Percentiles rank a stretch among this genome's conserved stretches.
These are phyloP conservation scores for Rhingia rostrata DNA, from an alignment of 2,888 invertebrate genomes.

Conservation along the genomic window DNA sequence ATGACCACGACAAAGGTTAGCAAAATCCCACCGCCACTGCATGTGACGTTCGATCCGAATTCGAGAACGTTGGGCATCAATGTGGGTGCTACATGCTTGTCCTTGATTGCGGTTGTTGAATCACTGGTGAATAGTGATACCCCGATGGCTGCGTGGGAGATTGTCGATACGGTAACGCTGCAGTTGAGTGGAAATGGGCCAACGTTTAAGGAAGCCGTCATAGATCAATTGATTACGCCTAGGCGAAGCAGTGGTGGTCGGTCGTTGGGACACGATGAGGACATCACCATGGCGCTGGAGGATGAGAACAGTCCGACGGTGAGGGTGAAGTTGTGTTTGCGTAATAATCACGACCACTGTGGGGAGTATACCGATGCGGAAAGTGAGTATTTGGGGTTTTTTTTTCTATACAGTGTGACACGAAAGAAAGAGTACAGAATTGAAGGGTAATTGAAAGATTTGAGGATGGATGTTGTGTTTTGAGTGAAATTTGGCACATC, in stretches of 20 bases:
- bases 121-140: slow-evolving; percentile 86
- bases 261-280: slow-evolving; percentile 84
- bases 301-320: slow-evolving; percentile 86
- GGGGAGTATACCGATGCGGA: slow-evolving; percentile 93
- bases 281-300: slow-evolving; percentile 86
- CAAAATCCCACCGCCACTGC: slow-evolving; percentile 90
- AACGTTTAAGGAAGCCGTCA: slow-evolving; percentile 88
- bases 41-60: slow-evolving; percentile 92
- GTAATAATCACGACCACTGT: slow-evolving; percentile 91
- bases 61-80: slow-evolving; percentile 90
- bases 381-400: slow-evolving; percentile 85
- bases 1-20: slow-evolving; percentile 92
- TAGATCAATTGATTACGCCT: slow-evolving; percentile 85
- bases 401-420: slow-evolving; percentile 13
- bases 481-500: too few species aligned
- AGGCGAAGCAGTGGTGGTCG: slow-evolving; percentile 84
- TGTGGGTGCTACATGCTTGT: slow-evolving; percentile 90
- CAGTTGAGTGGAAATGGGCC: slow-evolving; percentile 88
- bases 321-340: slow-evolving; percentile 91
- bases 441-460: neutral
- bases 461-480: too few species aligned
- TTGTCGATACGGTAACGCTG: slow-evolving; percentile 88
- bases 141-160: slow-evolving; percentile 86
- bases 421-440: neutral
- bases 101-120: slow-evolving; percentile 90